Base-by-base conservation (phyloP, 37 sponge, comb jelly and placozoan species). In the Oopsacas minuta region DNA sequence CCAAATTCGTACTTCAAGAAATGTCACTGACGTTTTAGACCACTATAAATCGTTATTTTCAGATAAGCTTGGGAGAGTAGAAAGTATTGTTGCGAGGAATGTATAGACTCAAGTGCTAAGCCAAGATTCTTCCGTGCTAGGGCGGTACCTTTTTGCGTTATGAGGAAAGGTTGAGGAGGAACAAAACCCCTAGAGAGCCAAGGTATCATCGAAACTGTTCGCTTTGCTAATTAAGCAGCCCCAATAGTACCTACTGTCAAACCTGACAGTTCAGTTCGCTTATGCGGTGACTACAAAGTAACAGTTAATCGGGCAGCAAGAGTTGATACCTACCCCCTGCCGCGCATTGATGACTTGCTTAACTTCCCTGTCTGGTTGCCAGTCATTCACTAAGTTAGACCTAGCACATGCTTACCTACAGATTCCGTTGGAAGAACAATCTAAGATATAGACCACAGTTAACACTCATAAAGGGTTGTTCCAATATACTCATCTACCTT, bases 231-330 rank as follows among this genome's bases (percentile, higher is more conserved):
- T 1, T 86, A 82, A 82, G 86, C 82, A 39, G 86, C 86, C 34
- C 86, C 86, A 38, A 86, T 86, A 25, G 86, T 86, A 23, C 86
- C 86, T 1, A 38, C 81, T 7, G 36, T 86, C 36, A 86, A 86
- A 30, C 17, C 36, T 37, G 82, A 86, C 52, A 82, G 86, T 7
- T 82, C 82, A 36, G 36, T 86, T 8, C 42, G 82, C 38, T 38
- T 86, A 23, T 86, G 86, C 38, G 86, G 86, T 7, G 86, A 86
- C 52, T 82, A 86, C 49, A 86, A 86, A 49, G 52, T 86, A 23
- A 86, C 86, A 3, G 46, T 86, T n/a, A 86, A 86, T 34, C 86
- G 38, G 36, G 38, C 10, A 22, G 82, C 82, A 36, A 36, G 82
- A 38, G 35, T 38, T 12, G 86, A 86, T 38, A 83, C 49, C 39